phyloP scores from a whole-genome alignment of 2,113 vertebrate genomes.

The Nycticorax nycticorax region DNA sequence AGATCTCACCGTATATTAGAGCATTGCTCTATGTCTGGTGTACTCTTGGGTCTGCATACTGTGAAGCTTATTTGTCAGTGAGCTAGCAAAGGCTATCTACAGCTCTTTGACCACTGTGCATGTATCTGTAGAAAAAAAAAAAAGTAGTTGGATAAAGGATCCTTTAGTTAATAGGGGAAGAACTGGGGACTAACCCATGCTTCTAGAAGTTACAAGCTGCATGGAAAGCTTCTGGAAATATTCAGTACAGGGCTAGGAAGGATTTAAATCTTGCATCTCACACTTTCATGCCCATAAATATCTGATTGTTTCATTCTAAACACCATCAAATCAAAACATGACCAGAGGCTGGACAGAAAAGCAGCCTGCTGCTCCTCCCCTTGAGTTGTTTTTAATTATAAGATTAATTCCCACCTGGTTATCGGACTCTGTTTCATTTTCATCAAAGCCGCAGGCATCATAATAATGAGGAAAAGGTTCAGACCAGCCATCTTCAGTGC shows the following conservation, averaged over 20 bases:
- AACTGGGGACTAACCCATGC: accelerated
- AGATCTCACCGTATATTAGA: background rate
- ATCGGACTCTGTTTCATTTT: conserved; percentile 76
- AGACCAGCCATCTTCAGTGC: conserved; percentile 92
- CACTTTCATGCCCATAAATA: background rate
- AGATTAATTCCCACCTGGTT: conserved; percentile 72
- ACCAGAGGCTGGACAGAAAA: background rate
- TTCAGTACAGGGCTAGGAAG: background rate
- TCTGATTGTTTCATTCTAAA: background rate
- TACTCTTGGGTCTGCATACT: background rate
- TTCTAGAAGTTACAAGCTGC: background rate
- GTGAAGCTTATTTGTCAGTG: background rate
- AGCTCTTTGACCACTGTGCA: background rate
- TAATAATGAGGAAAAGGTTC: conserved; percentile 93
- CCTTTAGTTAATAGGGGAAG: background rate
- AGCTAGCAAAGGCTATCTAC: background rate
- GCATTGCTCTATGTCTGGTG: background rate
- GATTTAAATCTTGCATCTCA: background rate
- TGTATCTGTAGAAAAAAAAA: background rate
- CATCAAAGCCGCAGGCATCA: conserved; percentile 87
- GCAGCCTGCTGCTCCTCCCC: background rate
- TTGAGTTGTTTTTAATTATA: background rate
- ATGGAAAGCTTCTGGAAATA: background rate
- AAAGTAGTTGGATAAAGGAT: background rate
- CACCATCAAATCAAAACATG: background rate